These are phyloP conservation scores for Limnothrissa miodon DNA, from an alignment of 2,113 vertebrate genomes.

Conservation along the genomic window DNA sequence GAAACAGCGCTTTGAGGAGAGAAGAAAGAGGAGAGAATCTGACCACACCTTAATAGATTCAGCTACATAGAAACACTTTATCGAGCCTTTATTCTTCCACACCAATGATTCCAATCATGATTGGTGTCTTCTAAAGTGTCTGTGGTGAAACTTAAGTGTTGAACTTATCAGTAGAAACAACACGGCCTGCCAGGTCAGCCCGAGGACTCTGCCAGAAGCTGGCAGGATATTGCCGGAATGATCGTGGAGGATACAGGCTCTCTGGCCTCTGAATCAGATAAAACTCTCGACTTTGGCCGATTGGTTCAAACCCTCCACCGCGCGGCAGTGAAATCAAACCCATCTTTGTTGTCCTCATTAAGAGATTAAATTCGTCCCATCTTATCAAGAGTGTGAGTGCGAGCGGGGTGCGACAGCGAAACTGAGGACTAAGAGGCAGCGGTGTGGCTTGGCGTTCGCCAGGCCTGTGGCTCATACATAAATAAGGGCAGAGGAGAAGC, in stretches of 20 bases:
- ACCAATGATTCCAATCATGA: not conserved
- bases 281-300: not conserved
- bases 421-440: not conserved
- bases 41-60: not conserved
- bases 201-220: not conserved
- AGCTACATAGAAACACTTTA: not conserved
- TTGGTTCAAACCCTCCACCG: not conserved
- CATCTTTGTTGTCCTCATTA: not conserved
- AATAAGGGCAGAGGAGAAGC: not conserved
- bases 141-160: not conserved
- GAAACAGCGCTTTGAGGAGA: conserved; percentile 84
- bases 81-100: not conserved
- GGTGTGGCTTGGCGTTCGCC: not conserved
- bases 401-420: not conserved
- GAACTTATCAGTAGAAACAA: not conserved
- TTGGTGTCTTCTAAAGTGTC: not conserved
- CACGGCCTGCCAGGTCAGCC: not conserved
- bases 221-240: not conserved
- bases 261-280: not conserved
- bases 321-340: not conserved
- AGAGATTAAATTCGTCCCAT: not conserved
- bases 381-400: not conserved
- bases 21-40: not conserved
- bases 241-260: not conserved
- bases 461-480: not conserved